Base-by-base conservation (phyloP, 2,797 vertebrate species). In the Menidia menidia region DNA sequence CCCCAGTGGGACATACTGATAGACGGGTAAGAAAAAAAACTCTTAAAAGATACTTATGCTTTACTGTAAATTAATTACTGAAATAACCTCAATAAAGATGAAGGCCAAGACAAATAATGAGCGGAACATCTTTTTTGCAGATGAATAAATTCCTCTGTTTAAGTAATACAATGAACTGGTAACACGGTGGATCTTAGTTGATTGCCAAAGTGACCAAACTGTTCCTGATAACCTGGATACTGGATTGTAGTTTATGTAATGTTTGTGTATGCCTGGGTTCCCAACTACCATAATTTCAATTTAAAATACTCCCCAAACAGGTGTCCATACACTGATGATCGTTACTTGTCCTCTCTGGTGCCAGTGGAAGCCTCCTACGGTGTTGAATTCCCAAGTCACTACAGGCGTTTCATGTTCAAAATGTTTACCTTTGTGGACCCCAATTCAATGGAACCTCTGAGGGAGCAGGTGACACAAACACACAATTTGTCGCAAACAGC, bases 391-490 rank as follows among this genome's bases (percentile, higher is more conserved):
- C 89, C 92, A 56, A 79, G 42, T 60, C 90, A 93, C 65, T 77
- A 86, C 84, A 87, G 65, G 35, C 82, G 86, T 30, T 91, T 93
- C 52, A 13, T 80, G 32, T 71, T 92, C 42, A 81, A 87, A 75
- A 92, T 91, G 90, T 92, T 93, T 45, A 83, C 89, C 3, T 93
- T 93, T 73, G 81, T 93, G 44, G 82, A 92, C 6, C 4, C 35
- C 12, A 9, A 1, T 4, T 53, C 84, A 18, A 11, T 70, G 30
- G 19, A 8, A 5, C 78, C 69, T 1, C 3, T 68, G 15, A 68
- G 8, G 12, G 66, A 89, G 44, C 33, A 63, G 30, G 82, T 80
- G 76, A 70, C 18, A 2, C 59, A 32, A 11, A 6, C 13, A 35
- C 41, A 13, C 25, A 12, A 6, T 1, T 15, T 16, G 6, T 33